Percentiles rank a stretch among this genome's conserved stretches.
Conservation (phyloP, 2,113 vertebrate species). For the Poicephalus gulielmi region DNA sequence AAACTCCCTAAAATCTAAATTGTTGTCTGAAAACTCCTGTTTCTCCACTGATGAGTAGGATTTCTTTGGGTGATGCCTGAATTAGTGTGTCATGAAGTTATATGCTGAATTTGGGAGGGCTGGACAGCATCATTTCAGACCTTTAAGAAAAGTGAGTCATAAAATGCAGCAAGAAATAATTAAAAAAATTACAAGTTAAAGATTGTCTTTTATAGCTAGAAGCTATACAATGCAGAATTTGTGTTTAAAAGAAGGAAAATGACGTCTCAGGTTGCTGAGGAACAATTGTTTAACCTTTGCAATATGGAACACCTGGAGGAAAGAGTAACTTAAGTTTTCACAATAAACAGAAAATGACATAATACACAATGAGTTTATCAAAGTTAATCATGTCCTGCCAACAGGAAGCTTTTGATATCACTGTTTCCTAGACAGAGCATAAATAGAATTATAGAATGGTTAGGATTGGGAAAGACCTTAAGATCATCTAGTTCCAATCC, state of each 20-base stretch:
- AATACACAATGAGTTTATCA: not conserved
- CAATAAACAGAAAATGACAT: slow-evolving; percentile 30
- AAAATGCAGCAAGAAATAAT: not conserved
- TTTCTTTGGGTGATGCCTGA: not conserved
- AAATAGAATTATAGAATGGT: not conserved
- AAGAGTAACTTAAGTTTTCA: slow-evolving; percentile 5
- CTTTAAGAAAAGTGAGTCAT: not conserved
- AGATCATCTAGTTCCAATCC: not conserved
- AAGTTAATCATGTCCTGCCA: not conserved
- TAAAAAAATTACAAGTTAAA: not conserved
- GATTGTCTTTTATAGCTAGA: not conserved
- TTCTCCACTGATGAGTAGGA: not conserved
- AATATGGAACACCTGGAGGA: slow-evolving; percentile 31
- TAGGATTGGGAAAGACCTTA: not conserved
- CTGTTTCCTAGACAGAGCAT: not conserved
- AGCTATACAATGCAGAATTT: not conserved
- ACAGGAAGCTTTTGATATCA: not conserved
- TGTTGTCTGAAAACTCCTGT: not conserved
- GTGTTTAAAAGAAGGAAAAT: slow-evolving; percentile 6
- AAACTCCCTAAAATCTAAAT: not conserved
- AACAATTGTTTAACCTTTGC: not conserved
- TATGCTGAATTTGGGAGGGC: not conserved
- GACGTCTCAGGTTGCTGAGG: not conserved
- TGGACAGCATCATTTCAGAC: not conserved
- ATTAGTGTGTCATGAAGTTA: not conserved